Conservation (phyloP, 2,113 vertebrate genomes). For the Gobius niger region DNA sequence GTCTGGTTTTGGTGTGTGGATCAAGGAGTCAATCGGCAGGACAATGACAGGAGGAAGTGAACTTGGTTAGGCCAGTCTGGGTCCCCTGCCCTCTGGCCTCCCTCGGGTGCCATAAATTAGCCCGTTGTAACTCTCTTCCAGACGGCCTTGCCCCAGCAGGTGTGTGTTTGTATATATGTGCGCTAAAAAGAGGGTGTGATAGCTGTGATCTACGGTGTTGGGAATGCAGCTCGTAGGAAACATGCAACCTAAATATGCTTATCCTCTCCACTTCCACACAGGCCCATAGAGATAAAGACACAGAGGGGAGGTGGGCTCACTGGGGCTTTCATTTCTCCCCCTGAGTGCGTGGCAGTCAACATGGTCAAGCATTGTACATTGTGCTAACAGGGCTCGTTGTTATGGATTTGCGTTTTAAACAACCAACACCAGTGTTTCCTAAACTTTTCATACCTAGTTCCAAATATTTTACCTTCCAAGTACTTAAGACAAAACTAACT, state of each 20-base stretch:
- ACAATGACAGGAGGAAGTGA: slow-evolving; percentile 70
- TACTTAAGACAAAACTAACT: no score
- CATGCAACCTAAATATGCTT: slow-evolving; percentile 76
- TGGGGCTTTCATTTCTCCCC: slow-evolving; percentile 23
- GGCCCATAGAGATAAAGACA: slow-evolving; percentile 59
- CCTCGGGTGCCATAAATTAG: slow-evolving; percentile 78
- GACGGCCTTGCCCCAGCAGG: slow-evolving; percentile 77
- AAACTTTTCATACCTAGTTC: no score
- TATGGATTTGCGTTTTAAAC: neutral
- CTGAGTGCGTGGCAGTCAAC: slow-evolving; percentile 11
- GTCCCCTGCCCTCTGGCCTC: slow-evolving; percentile 71
- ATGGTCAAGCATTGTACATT: neutral
- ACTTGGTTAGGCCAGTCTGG: slow-evolving; percentile 68
- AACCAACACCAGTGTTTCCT: no score
- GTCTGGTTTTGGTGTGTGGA: slow-evolving; percentile 37
- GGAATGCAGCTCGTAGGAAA: slow-evolving; percentile 76
- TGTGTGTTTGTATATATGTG: slow-evolving; percentile 80
- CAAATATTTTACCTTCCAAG: no score
- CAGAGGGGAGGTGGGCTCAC: slow-evolving; percentile 25
- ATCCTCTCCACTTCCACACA: slow-evolving; percentile 60
- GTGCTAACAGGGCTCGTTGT: neutral
- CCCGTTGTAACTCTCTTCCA: slow-evolving; percentile 73
- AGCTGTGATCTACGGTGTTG: slow-evolving; percentile 76
- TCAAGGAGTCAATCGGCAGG: slow-evolving; percentile 41
- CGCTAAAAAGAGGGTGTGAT: slow-evolving; percentile 66